These are phyloP conservation scores for Chloebia gouldiae DNA, from an alignment of 2,113 vertebrate genomes.

Conservation along the genomic window DNA sequence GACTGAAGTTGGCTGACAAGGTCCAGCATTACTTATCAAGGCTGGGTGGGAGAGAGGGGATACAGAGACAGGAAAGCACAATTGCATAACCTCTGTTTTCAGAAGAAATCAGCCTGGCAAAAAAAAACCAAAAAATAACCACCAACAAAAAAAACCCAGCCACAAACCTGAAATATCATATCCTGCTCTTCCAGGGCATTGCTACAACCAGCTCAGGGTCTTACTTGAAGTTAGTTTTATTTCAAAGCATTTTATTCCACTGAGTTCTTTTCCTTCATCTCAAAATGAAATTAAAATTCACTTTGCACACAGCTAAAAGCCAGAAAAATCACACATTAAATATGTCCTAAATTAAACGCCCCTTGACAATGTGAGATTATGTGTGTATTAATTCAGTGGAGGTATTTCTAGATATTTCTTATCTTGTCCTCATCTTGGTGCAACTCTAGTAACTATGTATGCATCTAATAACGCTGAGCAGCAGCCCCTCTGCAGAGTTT, in stretches of 20 bases:
- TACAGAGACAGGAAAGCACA: background rate
- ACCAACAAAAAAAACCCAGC: accelerated
- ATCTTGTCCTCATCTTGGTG: background rate
- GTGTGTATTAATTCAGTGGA: background rate
- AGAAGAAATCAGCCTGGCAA: background rate
- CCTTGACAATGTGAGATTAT: background rate
- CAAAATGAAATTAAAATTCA: background rate
- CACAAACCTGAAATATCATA: background rate
- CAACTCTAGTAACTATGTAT: background rate
- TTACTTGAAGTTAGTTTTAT: background rate
- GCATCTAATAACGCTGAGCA: background rate
- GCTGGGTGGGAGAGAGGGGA: background rate
- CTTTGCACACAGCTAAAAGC: background rate
- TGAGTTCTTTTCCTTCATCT: background rate
- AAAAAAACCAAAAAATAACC: background rate
- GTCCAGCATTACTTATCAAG: background rate
- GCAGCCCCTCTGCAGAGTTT: background rate
- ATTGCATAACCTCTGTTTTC: background rate
- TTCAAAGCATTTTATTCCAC: background rate
- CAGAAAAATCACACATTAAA: background rate
- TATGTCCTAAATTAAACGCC: background rate
- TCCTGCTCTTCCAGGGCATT: background rate
- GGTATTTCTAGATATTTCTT: background rate
- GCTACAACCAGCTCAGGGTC: background rate
- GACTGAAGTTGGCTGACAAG: background rate